phyloP scores from a whole-genome alignment of 1,140 invertebrate species.

The Rhyacophila brunnea region DNA sequence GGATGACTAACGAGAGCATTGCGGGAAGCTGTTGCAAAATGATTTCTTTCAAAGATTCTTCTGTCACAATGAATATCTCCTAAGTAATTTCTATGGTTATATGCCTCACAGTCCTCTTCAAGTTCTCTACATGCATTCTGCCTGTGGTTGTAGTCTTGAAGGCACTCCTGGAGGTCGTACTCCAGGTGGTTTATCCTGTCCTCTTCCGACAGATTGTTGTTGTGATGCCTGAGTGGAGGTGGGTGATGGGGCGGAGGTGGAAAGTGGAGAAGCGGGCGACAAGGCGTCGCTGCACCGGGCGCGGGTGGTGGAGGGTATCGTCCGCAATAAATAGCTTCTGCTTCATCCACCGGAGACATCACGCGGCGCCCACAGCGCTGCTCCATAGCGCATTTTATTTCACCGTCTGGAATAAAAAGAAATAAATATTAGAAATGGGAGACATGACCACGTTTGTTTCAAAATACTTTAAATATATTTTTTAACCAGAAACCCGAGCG shows the following conservation, averaged over 20 bases:
- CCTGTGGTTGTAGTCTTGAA: slow-evolving; percentile 21
- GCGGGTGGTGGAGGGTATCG: slow-evolving; percentile 20
- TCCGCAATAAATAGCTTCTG: slow-evolving; percentile 31
- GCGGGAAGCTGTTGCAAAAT: slow-evolving; percentile 31
- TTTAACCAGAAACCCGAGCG: no score
- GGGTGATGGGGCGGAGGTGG: slow-evolving; percentile 32
- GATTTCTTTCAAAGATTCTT: slow-evolving; percentile 32
- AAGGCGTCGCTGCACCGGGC: slow-evolving; percentile 7
- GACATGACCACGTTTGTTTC: background rate
- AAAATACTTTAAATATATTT: no score
- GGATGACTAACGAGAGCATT: slow-evolving; percentile 22
- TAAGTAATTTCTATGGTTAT: slow-evolving; percentile 29
- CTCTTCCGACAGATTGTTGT: slow-evolving; percentile 16
- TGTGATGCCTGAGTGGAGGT: slow-evolving; percentile 20
- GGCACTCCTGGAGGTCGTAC: slow-evolving; percentile 30
- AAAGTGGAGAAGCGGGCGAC: slow-evolving; percentile 27
- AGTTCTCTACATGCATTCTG: slow-evolving; percentile 28
- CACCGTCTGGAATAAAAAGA: slow-evolving; percentile 21
- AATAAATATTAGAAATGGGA: no score
- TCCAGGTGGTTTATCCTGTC: slow-evolving; percentile 22
- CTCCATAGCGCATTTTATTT: slow-evolving; percentile 33
- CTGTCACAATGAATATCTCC: slow-evolving; percentile 23
- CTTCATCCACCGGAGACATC: slow-evolving; percentile 34
- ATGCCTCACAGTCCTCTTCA: slow-evolving; percentile 31
- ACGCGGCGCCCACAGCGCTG: slow-evolving; percentile 34